Conservation (phyloP, 2,113 vertebrate genomes). For the Benthochromis sp. region DNA sequence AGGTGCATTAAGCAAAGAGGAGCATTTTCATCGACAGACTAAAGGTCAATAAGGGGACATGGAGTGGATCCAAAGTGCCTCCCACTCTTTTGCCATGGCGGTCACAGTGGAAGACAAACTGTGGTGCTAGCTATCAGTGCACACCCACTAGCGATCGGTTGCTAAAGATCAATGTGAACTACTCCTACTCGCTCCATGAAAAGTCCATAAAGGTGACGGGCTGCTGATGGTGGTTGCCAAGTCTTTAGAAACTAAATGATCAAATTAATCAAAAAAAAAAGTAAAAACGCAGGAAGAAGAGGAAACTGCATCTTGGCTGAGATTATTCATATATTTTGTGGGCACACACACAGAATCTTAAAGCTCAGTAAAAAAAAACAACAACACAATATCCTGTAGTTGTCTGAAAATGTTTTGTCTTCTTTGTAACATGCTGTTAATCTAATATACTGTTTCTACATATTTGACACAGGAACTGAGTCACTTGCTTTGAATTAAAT, state of each 20-base stretch:
- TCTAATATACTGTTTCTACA: not conserved
- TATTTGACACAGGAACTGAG: not conserved
- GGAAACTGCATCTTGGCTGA: not conserved
- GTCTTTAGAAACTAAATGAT: too few species aligned
- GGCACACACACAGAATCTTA: not conserved
- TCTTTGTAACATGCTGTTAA: not conserved
- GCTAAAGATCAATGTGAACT: slow-evolving; percentile 55
- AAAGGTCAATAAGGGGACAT: slow-evolving; percentile 62
- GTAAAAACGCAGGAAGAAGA: not conserved
- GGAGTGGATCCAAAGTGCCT: slow-evolving; percentile 57
- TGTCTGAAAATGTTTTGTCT: not conserved
- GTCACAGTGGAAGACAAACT: slow-evolving; percentile 62
- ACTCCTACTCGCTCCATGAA: slow-evolving; percentile 56
- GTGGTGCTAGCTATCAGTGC: slow-evolving; percentile 52
- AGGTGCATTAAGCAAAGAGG: slow-evolving; percentile 39
- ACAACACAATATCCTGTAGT: not conserved
- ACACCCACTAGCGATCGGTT: slow-evolving; percentile 51
- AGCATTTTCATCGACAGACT: slow-evolving; percentile 44
- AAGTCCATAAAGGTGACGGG: slow-evolving; percentile 60
- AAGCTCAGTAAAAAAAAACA: not conserved
- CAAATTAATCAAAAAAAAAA: too few species aligned
- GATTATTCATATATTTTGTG: not conserved
- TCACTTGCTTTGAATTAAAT: not conserved
- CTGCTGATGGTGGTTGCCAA: slow-evolving; percentile 13
- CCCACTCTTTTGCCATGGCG: too few species aligned